phyloP scores from a whole-genome alignment of 2,888 invertebrate species.

The Drosophila yooni region DNA sequence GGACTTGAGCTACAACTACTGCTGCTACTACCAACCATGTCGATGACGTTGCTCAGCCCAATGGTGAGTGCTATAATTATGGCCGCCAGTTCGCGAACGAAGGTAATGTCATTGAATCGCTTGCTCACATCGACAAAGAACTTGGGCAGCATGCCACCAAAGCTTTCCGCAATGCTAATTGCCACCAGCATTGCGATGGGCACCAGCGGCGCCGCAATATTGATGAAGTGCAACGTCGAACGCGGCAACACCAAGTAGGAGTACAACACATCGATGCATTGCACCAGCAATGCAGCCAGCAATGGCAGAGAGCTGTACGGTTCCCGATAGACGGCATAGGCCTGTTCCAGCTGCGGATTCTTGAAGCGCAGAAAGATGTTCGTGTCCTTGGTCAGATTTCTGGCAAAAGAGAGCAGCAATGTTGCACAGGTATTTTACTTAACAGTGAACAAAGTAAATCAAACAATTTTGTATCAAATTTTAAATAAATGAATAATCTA shows the following conservation, averaged over 20 bases:
- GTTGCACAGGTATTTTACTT: background rate
- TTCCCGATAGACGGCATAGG: conserved; percentile 88
- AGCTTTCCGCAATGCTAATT: conserved; percentile 85
- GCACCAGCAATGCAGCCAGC: conserved; percentile 88
- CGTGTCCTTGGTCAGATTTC: conserved; percentile 88
- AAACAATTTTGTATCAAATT: background rate
- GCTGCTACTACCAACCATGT: conserved; percentile 86
- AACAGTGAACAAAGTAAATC: too few species aligned
- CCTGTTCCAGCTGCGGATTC: conserved; percentile 88
- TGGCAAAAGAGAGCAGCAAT: conserved; percentile 19
- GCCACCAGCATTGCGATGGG: conserved; percentile 83
- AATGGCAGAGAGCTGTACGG: conserved; percentile 88
- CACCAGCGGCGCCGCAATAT: conserved; percentile 81
- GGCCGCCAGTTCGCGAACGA: conserved; percentile 87
- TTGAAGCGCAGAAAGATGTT: conserved; percentile 89
- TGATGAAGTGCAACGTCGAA: conserved; percentile 81
- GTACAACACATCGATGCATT: conserved; percentile 86
- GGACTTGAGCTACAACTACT: conserved; percentile 11
- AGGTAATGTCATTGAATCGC: conserved; percentile 87
- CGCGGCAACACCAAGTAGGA: conserved; percentile 87
- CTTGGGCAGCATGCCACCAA: conserved; percentile 84
- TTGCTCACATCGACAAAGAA: conserved; percentile 86
- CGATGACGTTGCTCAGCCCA: conserved; percentile 87
- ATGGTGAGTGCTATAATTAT: conserved; percentile 87
- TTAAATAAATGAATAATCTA: background rate